Base-by-base conservation (phyloP, 2,888 invertebrate species). In the Nomada flava region DNA sequence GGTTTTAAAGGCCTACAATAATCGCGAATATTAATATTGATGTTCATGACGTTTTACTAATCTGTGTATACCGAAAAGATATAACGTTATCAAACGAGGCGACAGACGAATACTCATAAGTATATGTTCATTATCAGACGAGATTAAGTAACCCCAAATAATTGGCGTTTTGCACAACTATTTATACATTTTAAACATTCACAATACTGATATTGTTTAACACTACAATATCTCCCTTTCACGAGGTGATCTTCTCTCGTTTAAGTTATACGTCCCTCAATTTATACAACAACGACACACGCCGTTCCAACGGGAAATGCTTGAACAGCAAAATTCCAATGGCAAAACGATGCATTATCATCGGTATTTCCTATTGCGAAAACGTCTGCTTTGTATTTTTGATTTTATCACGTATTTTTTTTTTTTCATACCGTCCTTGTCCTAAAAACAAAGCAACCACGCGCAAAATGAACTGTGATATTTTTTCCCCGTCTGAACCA, bases 111-210 rank as follows among this genome's bases (percentile, higher is more conserved):
- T 47, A 44, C 42, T 26, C 64, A 71, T n/a, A 26, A 47, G 47
- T 76, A 57, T n/a, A 36, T 36, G 36, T 36, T 55, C 11, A 44
- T 63, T 74, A 60, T 74, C 74, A 23, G 13, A 2, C 68, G 53
- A 47, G 70, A 70, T 83, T 76, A 74, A 73, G 68, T 77, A 83
- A 84, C 60, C 63, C 23, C 42, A 50, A 73, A 80, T 83, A 75
- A 82, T 71, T 26, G n/a, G 44, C 42, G 42, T 18, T 70, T 79
- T 57, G 52, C 55, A 74, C 42, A 55, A 81, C 52, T 11, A 3
- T 13, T n/a, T 36, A 0, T 36, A 36, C 7, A 36, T 36, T 36
- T 36, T 0, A 7, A 36, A 5, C 36, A 7, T 29, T 29, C 29
- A 29, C 29, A 29, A 29, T 7, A 29, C 29, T 0, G 29, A 29